Evolutionary conservation across 2,888 invertebrate species (phyloP), one percentile per base, ranked within the genome.

Genomic region (Pammene fasciana): DNA sequence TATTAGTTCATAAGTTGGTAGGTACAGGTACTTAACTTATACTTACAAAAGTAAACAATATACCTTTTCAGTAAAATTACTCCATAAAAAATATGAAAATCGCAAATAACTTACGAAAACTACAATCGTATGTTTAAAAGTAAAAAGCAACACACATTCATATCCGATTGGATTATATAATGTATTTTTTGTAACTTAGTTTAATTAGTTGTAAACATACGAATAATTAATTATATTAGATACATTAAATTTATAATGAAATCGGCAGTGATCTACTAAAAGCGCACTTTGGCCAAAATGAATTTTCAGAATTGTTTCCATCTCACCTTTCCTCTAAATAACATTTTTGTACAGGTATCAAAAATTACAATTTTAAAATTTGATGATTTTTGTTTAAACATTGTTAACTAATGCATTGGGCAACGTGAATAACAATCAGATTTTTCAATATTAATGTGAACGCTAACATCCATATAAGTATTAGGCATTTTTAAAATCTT

Each of bases 341-440:
- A 48, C 16, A 62, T 62, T 50, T 38, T 67, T 67, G 71, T 71
- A 71, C 67, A 71, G 55, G 46, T 71, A 64, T 71, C 71, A 71
- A 71, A 71, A 67, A 67, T 64, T 67, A 71, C 50, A 59, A 59
- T 46, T 26, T 68, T 59, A 36, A 68, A 68, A 50, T 62, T 65
- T 65, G n/a, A 45, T 50, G 41, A 48, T 34, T 57, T 56, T 56
- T 34, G 6, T 59, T 59, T 1, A 26, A 52, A 67, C 66, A 60
- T n/a, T 67, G 46, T 64, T 60, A 38, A 38, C 18, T 6, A 50
- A 50, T 50, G n/a, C 18, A 18, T 38, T 41, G 50, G n/a, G n/a
- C 45, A 46, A 60, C 50, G 41, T 41, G 26, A 36, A 64, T 68
- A 65, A 68, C 64, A 68, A 43, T 68, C 13, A 41, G 36, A 46